Conservation (phyloP, 2,888 invertebrate genomes). For the Drosophila fulvimacula region DNA sequence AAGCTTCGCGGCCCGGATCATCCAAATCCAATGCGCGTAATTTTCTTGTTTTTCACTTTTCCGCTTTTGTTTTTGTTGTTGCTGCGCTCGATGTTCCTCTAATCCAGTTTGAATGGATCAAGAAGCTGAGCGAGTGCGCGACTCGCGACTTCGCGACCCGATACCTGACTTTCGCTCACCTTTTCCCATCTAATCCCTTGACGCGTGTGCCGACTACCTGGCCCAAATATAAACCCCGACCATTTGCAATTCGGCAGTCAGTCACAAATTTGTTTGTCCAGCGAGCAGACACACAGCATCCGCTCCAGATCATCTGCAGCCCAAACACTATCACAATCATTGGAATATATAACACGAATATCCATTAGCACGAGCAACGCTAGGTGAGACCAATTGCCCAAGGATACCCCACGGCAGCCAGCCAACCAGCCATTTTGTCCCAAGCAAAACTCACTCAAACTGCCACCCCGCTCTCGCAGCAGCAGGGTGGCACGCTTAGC, state of each 20-base stretch:
- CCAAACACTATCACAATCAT: slow-evolving; percentile 21
- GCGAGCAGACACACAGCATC: slow-evolving; percentile 46
- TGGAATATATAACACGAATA: slow-evolving; percentile 48
- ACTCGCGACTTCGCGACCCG: slow-evolving; percentile 53
- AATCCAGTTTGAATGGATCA: slow-evolving; percentile 76
- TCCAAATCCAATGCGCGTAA: slow-evolving; percentile 66
- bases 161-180: slow-evolving; percentile 69
- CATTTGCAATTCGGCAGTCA: slow-evolving; percentile 50
- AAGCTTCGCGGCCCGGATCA: slow-evolving; percentile 68
- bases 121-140: slow-evolving; percentile 35
- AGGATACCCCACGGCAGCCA: slow-evolving; percentile 16
- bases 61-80: slow-evolving; percentile 15
- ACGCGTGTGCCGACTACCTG: slow-evolving; percentile 64
- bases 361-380: slow-evolving; percentile 20
- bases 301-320: slow-evolving; percentile 8
- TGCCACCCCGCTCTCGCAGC: slow-evolving; percentile 33
- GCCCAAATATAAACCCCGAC: slow-evolving; percentile 56
- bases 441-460: slow-evolving; percentile 65
- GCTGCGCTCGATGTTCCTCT: slow-evolving; percentile 35
- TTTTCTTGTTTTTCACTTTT: slow-evolving; percentile 20
- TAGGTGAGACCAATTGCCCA: slow-evolving; percentile 42
- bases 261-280: slow-evolving; percentile 48
- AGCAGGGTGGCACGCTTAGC: slow-evolving; percentile 28
- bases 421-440: slow-evolving; percentile 51
- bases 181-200: slow-evolving; percentile 69